Evolutionary conservation across 2,113 vertebrate species (phyloP).

Genomic region (Ceuthmochares aereus): DNA sequence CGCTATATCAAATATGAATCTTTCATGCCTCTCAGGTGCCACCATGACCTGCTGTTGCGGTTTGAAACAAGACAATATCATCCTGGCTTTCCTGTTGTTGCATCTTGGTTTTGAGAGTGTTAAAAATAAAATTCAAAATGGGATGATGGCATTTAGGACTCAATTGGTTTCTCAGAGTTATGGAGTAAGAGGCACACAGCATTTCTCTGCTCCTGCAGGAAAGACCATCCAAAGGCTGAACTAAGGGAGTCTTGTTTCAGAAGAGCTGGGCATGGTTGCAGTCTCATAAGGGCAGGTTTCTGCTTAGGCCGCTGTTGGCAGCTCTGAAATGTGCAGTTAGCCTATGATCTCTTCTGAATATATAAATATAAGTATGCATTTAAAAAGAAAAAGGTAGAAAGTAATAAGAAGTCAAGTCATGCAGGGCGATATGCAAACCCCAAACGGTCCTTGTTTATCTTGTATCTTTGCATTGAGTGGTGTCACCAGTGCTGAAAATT

Average conservation of each 20-base stretch:
- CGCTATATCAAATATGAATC: not conserved
- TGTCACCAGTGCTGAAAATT: not conserved
- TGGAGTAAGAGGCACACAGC: not conserved
- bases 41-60: not conserved
- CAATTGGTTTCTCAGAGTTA: not conserved
- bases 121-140: not conserved
- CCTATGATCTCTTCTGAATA: not conserved
- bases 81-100: not conserved
- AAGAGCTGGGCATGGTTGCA: not conserved
- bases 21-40: not conserved
- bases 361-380: not conserved
- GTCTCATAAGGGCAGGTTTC: not conserved
- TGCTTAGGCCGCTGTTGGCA: not conserved
- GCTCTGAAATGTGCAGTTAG: not conserved
- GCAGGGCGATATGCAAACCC: not conserved
- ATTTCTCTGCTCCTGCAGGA: not conserved
- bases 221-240: fast-evolving
- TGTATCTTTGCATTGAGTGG: not conserved
- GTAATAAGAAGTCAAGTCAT: not conserved
- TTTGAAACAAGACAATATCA: not conserved
- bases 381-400: not conserved
- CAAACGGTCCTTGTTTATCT: not conserved
- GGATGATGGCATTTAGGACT: not conserved
- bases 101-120: not conserved
- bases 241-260: not conserved